phyloP scores from a whole-genome alignment of 2,888 invertebrate species.

The Anthophora plumipes region DNA sequence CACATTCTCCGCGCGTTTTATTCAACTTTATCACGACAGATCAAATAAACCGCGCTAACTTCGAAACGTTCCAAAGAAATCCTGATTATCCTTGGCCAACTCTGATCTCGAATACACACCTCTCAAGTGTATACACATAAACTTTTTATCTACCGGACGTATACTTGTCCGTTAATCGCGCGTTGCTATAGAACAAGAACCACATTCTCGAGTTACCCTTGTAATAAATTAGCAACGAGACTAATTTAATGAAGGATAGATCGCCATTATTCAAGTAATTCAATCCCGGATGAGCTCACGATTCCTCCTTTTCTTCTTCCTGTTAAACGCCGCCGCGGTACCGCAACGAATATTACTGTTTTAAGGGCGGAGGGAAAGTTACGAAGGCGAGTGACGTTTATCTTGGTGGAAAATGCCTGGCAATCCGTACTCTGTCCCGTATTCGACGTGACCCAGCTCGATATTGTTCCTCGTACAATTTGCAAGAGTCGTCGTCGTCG shows the following conservation, averaged over 20 bases:
- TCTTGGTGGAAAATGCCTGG: slow-evolving; percentile 53
- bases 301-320: slow-evolving; percentile 44
- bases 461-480: slow-evolving; percentile 40
- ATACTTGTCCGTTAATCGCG: slow-evolving; percentile 57
- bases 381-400: slow-evolving; percentile 41
- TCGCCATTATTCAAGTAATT: slow-evolving; percentile 70
- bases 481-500: slow-evolving; percentile 19
- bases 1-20: neutral
- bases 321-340: slow-evolving; percentile 21
- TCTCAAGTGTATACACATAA: slow-evolving; percentile 21
- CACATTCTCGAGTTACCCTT: slow-evolving; percentile 62
- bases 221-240: slow-evolving; percentile 67
- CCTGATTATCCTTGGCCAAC: neutral
- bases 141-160: slow-evolving; percentile 43
- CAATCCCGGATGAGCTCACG: slow-evolving; percentile 58
- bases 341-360: slow-evolving; percentile 43
- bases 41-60: neutral
- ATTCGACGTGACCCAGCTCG: slow-evolving; percentile 46
- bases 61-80: slow-evolving; percentile 14
- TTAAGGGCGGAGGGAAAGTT: slow-evolving; percentile 27
- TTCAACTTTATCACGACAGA: neutral
- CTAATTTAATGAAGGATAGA: slow-evolving; percentile 74
- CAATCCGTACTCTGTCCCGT: slow-evolving; percentile 31
- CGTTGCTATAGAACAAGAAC: slow-evolving; percentile 49
- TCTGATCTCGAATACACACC: neutral